Evolutionary conservation across 2,797 vertebrate species (phyloP), one percentile per base, ranked within the genome.

Genomic region (Artibeus jamaicensis): DNA sequence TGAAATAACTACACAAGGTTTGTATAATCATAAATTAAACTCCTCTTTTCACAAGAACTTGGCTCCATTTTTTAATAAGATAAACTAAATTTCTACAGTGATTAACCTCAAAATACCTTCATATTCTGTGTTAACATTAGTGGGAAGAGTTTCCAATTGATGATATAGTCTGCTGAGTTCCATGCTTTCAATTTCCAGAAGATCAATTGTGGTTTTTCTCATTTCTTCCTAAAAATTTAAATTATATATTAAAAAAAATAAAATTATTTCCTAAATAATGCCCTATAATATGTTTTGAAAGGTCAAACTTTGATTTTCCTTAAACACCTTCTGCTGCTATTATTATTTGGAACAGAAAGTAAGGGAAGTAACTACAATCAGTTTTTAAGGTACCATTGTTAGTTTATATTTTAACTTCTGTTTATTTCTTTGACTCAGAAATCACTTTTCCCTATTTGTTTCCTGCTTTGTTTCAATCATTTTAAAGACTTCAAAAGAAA

Each of bases 121-220:
- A 7, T 99, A 96, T 46, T 99, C 99, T 89, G 82, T 97, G 44
- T 77, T 96, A 42, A 99, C 97, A 8, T 91, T 77, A 42, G 91
- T 96, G 3, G 98, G 98, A 53, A 98, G 92, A 9, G 90, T 98
- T 82, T 96, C 82, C 21, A 98, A 48, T 34, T 96, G 98, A 71
- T 98, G 98, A 50, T 98, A 98, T 4, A 99, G 96, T 86, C 98
- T 99, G 97, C 99, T 99, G 71, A 98, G 99, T 96, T 99, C 99
- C 94, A 99, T 99, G 29, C 98, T 99, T 97, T 99, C 99, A n/a
- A 99, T 98, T 94, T 99, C 99, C 24, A 99, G 97, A 26, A 97
- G 98, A 74, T 99, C 99, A 15, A 98, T 98, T 7, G 96, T 97
- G 0, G 91, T n/a, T 32, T 98, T 99, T 97, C 98, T 96, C 50